Conservation (phyloP, 1,140 invertebrate species). For the Stegodyphus mimosarum region DNA sequence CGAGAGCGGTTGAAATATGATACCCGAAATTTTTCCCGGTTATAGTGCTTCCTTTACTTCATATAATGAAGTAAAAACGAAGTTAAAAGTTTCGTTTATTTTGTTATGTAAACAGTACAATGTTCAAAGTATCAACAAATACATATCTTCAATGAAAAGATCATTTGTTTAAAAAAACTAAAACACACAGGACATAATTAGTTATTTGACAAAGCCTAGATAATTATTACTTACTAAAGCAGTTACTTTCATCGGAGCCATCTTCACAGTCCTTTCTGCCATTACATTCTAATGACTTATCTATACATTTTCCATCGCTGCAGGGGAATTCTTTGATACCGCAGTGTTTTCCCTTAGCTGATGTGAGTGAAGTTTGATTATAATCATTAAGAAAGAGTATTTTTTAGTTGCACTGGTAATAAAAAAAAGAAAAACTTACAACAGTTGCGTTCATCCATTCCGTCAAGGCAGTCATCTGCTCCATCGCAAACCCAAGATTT, state of each 20-base stretch:
- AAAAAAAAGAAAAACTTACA: constrained; percentile 63
- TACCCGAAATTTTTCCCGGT: too few relatives aligned
- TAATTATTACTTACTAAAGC: neutral
- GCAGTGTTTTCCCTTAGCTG: neutral
- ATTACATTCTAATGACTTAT: neutral
- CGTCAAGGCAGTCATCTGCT: constrained; percentile 78
- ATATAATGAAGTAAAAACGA: too few relatives aligned
- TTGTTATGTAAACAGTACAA: too few relatives aligned
- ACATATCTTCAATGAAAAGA: too few relatives aligned
- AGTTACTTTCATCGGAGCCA: constrained; percentile 22
- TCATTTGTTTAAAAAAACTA: too few relatives aligned
- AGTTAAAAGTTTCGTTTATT: too few relatives aligned
- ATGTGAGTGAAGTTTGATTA: neutral
- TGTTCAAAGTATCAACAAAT: too few relatives aligned
- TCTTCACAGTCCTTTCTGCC: neutral
- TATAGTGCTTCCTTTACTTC: too few relatives aligned
- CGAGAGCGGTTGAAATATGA: too few relatives aligned
- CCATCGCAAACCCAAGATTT: constrained; percentile 65
- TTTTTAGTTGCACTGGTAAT: neutral
- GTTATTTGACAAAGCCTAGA: too few relatives aligned
- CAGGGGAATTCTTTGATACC: neutral
- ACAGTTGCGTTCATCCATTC: constrained; percentile 79
- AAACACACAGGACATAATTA: too few relatives aligned
- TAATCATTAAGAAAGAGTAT: neutral
- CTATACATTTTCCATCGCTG: constrained; percentile 3